Base-by-base conservation (phyloP, 2,888 invertebrate species). In the Beris chalybata region DNA sequence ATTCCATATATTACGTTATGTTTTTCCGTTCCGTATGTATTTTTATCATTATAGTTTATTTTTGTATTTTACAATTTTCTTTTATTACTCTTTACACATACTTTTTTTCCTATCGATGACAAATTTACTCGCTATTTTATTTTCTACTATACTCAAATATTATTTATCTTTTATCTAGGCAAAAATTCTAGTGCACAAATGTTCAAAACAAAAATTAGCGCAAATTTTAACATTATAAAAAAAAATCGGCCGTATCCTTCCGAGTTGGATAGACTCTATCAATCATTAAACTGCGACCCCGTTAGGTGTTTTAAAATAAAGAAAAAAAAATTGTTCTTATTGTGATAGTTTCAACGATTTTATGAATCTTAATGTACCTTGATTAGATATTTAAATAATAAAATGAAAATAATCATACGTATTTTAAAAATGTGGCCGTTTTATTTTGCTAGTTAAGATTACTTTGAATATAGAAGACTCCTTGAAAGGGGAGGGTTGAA, bases 131-230 rank as follows among this genome's bases (percentile, higher is more conserved):
- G 11, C 11, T 5, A 11, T 50, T 50, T 15, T 50, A 29, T 50
- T 50, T 50, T 50, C 4, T 48, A 15, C 5, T 11, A 48, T 32
- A 61, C 43, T 61, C 50, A 52, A 38, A 48, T 61, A 22, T 61
- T 30, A 52, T 22, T 50, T 61, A 38, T 65, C 47, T 43, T 54
- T 59, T 64, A 31, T 50, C 47, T 59, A 67, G 67, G 67, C 67
- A 64, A 67, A 64, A 64, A 29, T 67, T 67, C 54, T 67, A 67
- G 59, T 45, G 45, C 45, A n/a, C 38, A 38, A 38, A 38, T 48
- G n/a, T 15, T 56, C 56, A 56, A 59, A 47, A 53, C 57, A 55
- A 15, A 53, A 44, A 53, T 13, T 54, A 53, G 66, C 50, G 54
- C 54, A 58, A 66, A 47, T 56, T 67, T n/a, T 38, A 43, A 47